Base-by-base conservation (phyloP, 2,888 invertebrate genomes). In the Agelastica alni region DNA sequence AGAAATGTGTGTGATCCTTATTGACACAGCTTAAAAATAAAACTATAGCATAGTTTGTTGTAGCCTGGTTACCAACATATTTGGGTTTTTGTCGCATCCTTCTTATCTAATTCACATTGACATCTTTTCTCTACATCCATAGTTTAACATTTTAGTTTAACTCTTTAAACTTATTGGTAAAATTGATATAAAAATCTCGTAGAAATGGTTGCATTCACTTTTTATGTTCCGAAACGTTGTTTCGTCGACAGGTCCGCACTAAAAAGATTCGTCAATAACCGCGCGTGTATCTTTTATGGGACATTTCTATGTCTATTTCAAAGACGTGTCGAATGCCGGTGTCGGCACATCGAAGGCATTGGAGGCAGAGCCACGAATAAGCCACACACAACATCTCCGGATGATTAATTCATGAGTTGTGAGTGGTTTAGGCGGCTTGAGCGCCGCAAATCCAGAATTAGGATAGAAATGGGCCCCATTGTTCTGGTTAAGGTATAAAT, bases 321-420 rank as follows among this genome's bases (percentile, higher is more conserved):
- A 65, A 66, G 66, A 66, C 65, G 66, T 67, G 66, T 62, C 56
- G 45, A 56, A 54, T 48, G 52, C 52, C 46, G 31, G 45, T 44
- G 45, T 32, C 52, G 31, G 46, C 45, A 31, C 31, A 22, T 41
- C 30, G 39, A 12, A 46, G 45, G 22, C 45, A 48, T 28, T 41
- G 49, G 37, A 37, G 18, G 16, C 16, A 37, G 37, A 37, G 37
- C 37, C 44, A 18, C 47, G 47, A 51, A 45, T 53, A 42, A 46
- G 55, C 55, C 51, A 56, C 56, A 51, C 56, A 70, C 73, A 74
- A 72, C 73, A 74, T 71, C 73, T 70, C 68, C 61, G 65, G 70
- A 74, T 74, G 74, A 74, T 74, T 74, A 74, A 74, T 74, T 74
- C 74, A 74, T 74, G 74, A 74, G 72, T 66, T 65, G 66, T 68